Evolutionary conservation across 1,140 invertebrate species (phyloP), one percentile per base, ranked within the genome.

Genomic region (Trachymyrmex cornetzi): DNA sequence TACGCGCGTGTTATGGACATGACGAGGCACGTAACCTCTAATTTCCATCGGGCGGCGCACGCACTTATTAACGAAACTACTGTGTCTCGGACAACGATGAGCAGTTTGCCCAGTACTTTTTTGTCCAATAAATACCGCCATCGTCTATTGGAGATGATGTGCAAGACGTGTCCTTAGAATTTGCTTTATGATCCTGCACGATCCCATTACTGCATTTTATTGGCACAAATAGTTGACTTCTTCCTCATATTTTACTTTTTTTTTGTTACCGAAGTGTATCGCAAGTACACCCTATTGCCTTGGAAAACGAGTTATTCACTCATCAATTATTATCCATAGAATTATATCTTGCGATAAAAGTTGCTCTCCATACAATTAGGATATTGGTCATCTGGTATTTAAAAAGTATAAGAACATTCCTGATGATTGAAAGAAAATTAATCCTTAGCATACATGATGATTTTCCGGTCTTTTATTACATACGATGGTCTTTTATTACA

Each of bases 141-240:
- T 22, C 12, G 30, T 16, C 38, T 30, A 81, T 71, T 30, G 77
- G 48, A 57, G 34, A 81, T 81, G 64, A 30, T 67, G 63, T 24
- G 24, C 11, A 24, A 77, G 34, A 59, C 74, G 30, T 55, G 34
- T 67, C 48, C 30, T 80, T 80, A 69, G 63, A 34, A 67, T 80
- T 24, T 67, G 48, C 30, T 81, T 81, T 81, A 81, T 27, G 50
- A 24, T 55, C 66, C 66, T 22, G 30, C n/a, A 48, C 48, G 63
- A 81, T 44, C 66, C 34, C 48, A 57, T 81, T 81, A 81, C 5
- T 38, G n/a, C 30, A 38, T 81, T 69, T 67, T 71, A 69, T 81
- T 57, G 48, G 12, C 53, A 44, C 64, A 55, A 53, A 67, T 48
- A 24, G 30, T 24, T 19, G 50, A 38, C 14, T 67, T 38, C 27